Base-by-base conservation (phyloP, 2,113 vertebrate genomes). In the Lepisosteus oculatus region DNA sequence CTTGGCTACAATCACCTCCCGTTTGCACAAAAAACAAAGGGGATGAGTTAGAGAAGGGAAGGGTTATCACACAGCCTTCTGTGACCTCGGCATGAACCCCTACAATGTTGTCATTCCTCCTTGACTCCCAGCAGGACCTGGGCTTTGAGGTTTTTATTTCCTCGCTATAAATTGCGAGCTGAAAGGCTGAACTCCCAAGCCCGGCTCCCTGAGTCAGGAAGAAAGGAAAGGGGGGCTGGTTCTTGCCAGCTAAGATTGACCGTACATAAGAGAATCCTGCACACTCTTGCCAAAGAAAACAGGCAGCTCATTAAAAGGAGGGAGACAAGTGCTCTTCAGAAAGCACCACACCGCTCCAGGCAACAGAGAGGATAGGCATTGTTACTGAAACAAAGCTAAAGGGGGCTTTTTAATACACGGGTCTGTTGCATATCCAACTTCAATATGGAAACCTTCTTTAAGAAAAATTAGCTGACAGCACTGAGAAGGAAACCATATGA, bases 21-120 rank as follows among this genome's bases (percentile, higher is more conserved):
- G 29, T 29, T 29, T 29, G 29, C 29, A 29, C 29, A 29, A 29
- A 29, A 29, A 29, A 29, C 29, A 29, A 29, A 29, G 29, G 29
- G 29, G 29, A 29, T 29, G 29, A 29, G 29, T 29, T 29, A 29
- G 29, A 29, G 29, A 29, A 29, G 29, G 29, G 29, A 29, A 29
- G 29, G 29, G 29, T 29, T 29, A 29, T 29, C 29, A 1, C 29
- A 29, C 29, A 29, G 29, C 47, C 47, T 72, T 71, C 66, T 68
- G 8, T 81, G 78, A 85, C 83, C 84, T 85, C 78, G 61, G 13
- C 72, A 71, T 83, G 85, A 87, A 87, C 86, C 78, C 77, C 74
- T 75, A 74, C 84, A 76, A 73, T 76, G 54, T 41, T 15, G 70
- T 75, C 65, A 17, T 63, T 70, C 79, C 15, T 77, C 72, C 3